phyloP scores from a whole-genome alignment of 2,888 invertebrate genomes.

The Thymelicus lineola region DNA sequence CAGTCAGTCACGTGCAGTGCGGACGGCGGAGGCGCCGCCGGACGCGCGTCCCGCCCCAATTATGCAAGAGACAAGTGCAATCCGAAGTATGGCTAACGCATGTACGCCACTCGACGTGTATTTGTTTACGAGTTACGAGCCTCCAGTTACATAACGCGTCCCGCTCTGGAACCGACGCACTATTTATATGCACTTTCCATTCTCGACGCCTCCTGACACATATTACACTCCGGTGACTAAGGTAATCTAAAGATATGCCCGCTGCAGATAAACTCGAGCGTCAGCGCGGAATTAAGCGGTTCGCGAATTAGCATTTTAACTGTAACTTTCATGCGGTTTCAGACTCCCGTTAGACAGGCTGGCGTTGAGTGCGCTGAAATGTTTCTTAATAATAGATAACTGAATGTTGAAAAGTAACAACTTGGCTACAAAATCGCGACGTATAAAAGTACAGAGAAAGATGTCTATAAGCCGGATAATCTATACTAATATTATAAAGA shows the following conservation, averaged over 20 bases:
- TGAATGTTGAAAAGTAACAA: too few relatives aligned
- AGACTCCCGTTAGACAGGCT: slow-evolving; percentile 42
- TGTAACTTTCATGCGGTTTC: slow-evolving; percentile 43
- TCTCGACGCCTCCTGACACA: slow-evolving; percentile 70
- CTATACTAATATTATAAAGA: too few relatives aligned
- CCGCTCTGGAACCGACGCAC: slow-evolving; percentile 63
- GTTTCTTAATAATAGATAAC: neutral
- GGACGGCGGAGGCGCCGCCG: slow-evolving; percentile 41
- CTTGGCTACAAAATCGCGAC: too few relatives aligned
- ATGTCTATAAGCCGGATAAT: too few relatives aligned
- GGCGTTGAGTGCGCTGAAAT: slow-evolving; percentile 39
- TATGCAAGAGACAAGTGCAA: slow-evolving; percentile 54
- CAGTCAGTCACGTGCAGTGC: slow-evolving; percentile 31
- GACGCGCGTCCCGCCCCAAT: slow-evolving; percentile 49
- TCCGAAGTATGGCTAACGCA: slow-evolving; percentile 54
- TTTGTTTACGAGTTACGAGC: slow-evolving; percentile 80
- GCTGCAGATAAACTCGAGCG: slow-evolving; percentile 29
- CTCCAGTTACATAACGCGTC: slow-evolving; percentile 72
- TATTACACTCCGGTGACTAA: slow-evolving; percentile 71
- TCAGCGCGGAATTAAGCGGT: slow-evolving; percentile 45
- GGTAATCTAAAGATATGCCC: slow-evolving; percentile 45
- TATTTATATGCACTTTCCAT: slow-evolving; percentile 79
- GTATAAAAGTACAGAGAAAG: too few relatives aligned
- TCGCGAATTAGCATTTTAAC: slow-evolving; percentile 49
- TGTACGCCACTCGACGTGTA: slow-evolving; percentile 55